Evolutionary conservation across 2,888 invertebrate species (phyloP).

Genomic region (Drosophila austrosaltans): DNA sequence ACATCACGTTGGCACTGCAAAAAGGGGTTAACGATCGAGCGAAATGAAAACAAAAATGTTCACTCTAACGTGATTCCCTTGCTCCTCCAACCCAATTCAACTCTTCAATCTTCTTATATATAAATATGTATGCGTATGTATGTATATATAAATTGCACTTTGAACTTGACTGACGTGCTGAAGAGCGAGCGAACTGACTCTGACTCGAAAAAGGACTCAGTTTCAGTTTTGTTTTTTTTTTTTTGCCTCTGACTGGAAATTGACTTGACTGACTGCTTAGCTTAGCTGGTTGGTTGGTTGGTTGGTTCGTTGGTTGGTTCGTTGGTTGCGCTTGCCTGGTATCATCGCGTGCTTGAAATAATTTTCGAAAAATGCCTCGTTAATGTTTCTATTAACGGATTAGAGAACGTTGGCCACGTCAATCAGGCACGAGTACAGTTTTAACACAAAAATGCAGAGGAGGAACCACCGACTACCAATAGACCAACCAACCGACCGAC

Average conservation of each 20-base stretch:
- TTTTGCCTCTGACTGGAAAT: constrained; percentile 25
- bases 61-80: constrained; percentile 10
- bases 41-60: constrained; percentile 71
- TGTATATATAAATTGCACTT: constrained; percentile 53
- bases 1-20: constrained; percentile 11
- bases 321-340: constrained; percentile 21
- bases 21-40: constrained; percentile 78
- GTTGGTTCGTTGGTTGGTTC: too few relatives aligned
- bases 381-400: constrained; percentile 83
- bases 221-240: neutral
- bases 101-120: constrained; percentile 13
- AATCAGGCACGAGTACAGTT: constrained; percentile 49
- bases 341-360: constrained; percentile 80
- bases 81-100: constrained; percentile 2
- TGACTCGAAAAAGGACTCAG: constrained; percentile 38
- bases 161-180: constrained; percentile 75
- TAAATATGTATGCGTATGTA: neutral
- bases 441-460: too few relatives aligned
- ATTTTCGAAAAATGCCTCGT: constrained; percentile 79
- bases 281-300: constrained; percentile 4
- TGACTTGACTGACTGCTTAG: constrained; percentile 15
- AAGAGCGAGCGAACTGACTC: constrained; percentile 59
- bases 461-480: too few relatives aligned
- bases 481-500: neutral
- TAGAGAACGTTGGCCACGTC: constrained; percentile 67